These are phyloP conservation scores for Leptocoma aspasia DNA, from an alignment of 2,113 vertebrate species.

Conservation along the genomic window DNA sequence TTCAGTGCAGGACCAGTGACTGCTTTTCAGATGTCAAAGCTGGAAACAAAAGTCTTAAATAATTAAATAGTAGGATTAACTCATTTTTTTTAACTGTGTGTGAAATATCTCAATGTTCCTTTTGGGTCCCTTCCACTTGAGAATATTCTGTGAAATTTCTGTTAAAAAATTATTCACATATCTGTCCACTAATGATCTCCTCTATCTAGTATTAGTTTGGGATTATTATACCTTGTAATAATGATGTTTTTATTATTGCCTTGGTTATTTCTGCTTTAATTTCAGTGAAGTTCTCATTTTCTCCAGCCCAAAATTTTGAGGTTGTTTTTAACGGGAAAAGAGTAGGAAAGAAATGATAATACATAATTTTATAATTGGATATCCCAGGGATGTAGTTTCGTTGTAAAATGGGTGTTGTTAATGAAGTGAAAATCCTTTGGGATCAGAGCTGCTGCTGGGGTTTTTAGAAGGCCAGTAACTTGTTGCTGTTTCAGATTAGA, in stretches of 20 bases:
- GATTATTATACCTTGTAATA: background rate
- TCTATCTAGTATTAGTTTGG: background rate
- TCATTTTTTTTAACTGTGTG: background rate
- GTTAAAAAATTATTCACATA: background rate
- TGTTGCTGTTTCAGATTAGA: background rate
- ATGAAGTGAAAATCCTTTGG: background rate
- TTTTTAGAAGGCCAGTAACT: background rate
- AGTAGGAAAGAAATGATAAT: background rate
- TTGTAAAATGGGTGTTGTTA: background rate
- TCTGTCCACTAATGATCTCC: background rate
- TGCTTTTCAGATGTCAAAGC: background rate
- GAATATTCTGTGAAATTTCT: background rate
- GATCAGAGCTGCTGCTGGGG: background rate
- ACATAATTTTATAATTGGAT: background rate
- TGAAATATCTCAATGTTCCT: background rate
- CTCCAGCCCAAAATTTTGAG: background rate
- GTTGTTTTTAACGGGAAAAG: background rate
- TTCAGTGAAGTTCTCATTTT: background rate
- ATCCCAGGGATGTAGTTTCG: background rate
- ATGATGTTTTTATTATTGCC: background rate
- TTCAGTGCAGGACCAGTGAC: background rate
- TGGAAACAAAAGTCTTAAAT: background rate
- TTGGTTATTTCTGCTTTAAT: background rate
- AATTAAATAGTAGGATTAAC: background rate
- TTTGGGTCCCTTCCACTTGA: background rate